Conservation (phyloP, 2,113 vertebrate genomes). For the Hymenochirus boettgeri region DNA sequence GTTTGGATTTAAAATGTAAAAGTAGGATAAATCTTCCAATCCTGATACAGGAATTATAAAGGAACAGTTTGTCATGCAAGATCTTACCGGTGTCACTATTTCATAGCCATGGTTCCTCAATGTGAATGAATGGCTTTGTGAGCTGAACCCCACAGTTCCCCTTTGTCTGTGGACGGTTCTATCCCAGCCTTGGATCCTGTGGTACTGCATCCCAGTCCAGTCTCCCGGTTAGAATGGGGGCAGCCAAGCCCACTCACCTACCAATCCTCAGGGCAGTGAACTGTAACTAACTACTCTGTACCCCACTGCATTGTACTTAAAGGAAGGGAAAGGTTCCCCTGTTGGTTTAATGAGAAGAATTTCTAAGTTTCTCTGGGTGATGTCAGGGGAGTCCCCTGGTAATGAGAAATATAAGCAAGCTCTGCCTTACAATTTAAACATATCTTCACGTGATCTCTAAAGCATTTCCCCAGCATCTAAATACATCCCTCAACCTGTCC, state of each 20-base stretch:
- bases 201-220: constrained; percentile 83
- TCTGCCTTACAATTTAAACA: constrained; percentile 92
- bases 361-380: constrained; percentile 69
- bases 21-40: constrained; percentile 81
- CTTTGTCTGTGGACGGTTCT: constrained; percentile 95
- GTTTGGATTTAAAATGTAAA: too few relatives aligned
- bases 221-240: constrained; percentile 98
- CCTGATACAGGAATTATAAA: constrained; percentile 71
- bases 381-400: constrained; percentile 79
- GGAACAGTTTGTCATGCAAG: constrained; percentile 87
- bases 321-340: constrained; percentile 30
- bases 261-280: constrained; percentile 87
- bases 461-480: constrained; percentile 69
- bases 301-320: constrained; percentile 68
- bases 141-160: constrained; percentile 81
- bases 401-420: constrained; percentile 92
- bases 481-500: constrained; percentile 56
- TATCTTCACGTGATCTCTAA: constrained; percentile 93
- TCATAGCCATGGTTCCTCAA: constrained; percentile 84
- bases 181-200: constrained; percentile 98
- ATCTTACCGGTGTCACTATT: constrained; percentile 98
- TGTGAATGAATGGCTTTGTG: constrained; percentile 72
- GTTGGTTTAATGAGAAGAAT: constrained; percentile 68
- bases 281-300: constrained; percentile 65
- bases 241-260: constrained; percentile 87